A percentile compares a stretch with the other conserved stretches of the same genome.
Conservation (phyloP, 2,797 vertebrate species). For the Alexandromys oeconomus region DNA sequence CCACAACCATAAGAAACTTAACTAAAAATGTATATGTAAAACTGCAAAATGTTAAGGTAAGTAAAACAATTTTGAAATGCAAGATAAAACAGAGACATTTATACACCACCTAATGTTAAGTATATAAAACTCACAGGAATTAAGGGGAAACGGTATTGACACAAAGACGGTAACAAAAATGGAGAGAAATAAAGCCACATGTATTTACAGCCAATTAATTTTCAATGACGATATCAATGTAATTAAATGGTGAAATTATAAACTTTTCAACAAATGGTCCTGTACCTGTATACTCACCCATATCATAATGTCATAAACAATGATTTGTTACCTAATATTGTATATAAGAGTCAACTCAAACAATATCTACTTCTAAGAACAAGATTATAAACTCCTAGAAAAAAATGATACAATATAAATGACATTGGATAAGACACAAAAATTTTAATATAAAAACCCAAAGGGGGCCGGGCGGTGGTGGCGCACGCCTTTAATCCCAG, state of each 20-base stretch:
- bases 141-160: neutral
- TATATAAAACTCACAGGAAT: neutral
- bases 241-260: constrained; percentile 42
- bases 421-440: neutral
- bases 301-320: neutral
- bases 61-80: constrained; percentile 24
- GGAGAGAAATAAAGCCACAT: constrained; percentile 1
- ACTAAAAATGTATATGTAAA: neutral
- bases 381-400: neutral
- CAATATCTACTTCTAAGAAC: neutral
- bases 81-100: neutral
- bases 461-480: neutral
- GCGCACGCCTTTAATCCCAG: too few species aligned
- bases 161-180: neutral
- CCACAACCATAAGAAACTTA: neutral
- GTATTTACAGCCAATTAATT: neutral
- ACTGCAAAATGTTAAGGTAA: neutral
- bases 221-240: constrained; percentile 11
- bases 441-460: neutral
- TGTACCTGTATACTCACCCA: neutral
- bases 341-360: constrained; percentile 7
- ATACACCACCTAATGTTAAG: constrained; percentile 27
- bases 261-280: neutral
- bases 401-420: constrained; percentile 11
- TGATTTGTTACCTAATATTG: neutral